A percentile compares a stretch with the other conserved stretches of the same genome.
These are phyloP conservation scores for Pogonophryne albipinna DNA, from an alignment of 2,797 vertebrate genomes.

Conservation along the genomic window DNA sequence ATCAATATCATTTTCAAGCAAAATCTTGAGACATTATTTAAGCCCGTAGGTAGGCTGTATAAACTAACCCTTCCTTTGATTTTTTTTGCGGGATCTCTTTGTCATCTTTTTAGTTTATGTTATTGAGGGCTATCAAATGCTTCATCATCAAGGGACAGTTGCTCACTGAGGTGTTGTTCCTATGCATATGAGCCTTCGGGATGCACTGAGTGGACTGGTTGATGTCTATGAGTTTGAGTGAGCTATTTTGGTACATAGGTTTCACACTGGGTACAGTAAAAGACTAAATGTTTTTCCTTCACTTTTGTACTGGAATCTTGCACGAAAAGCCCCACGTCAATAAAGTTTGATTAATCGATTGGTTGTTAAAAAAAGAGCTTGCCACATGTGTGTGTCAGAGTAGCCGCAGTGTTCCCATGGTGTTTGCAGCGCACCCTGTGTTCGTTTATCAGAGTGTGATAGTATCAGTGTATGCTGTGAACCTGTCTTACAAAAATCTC, in stretches of 20 bases:
- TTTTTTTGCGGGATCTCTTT: slow-evolving; percentile 5
- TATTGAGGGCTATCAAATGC: slow-evolving; percentile 5
- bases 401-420: slow-evolving; percentile 15
- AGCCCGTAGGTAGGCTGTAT: background rate
- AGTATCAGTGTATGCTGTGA: slow-evolving; percentile 68
- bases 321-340: background rate
- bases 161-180: slow-evolving; percentile 18
- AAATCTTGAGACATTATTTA: background rate
- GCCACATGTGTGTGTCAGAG: slow-evolving; percentile 8
- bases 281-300: background rate
- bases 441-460: slow-evolving; percentile 60
- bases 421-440: slow-evolving; percentile 24
- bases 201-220: slow-evolving; percentile 17
- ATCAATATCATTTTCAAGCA: background rate
- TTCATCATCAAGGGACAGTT: slow-evolving; percentile 3
- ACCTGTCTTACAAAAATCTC: slow-evolving; percentile 71
- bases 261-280: background rate
- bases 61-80: background rate
- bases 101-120: background rate
- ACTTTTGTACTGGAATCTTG: background rate
- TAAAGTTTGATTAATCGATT: slow-evolving; percentile 5
- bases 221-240: slow-evolving; percentile 28
- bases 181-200: slow-evolving; percentile 39
- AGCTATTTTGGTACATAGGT: slow-evolving; percentile 25
- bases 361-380: slow-evolving; percentile 8